Evolutionary conservation across 2,113 vertebrate species (phyloP).

Genomic region (Oostethus manadensis): DNA sequence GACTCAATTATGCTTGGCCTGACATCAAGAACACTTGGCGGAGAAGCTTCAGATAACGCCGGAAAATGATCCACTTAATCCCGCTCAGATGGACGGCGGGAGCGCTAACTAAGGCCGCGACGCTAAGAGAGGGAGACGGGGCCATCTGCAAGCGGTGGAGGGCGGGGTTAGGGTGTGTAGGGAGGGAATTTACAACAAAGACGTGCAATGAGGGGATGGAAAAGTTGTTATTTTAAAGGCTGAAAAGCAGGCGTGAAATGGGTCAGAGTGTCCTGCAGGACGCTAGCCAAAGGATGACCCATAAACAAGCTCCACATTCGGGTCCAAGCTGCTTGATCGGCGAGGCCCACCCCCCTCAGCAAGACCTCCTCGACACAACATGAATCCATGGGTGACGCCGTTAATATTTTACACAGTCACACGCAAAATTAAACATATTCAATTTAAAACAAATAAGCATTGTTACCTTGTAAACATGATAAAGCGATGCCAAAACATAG

Average conservation of each 20-base stretch:
- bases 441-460: too few species aligned
- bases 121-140: conserved; percentile 44
- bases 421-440: not conserved
- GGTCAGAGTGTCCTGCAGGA: conserved; percentile 47
- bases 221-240: not conserved
- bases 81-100: conserved; percentile 51
- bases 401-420: not conserved
- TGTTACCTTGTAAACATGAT: too few species aligned
- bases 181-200: not conserved
- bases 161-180: conserved; percentile 11
- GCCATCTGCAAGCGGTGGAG: conserved; percentile 23
- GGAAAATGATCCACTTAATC: conserved; percentile 65
- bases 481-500: too few species aligned
- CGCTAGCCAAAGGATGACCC: conserved; percentile 40
- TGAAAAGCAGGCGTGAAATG: conserved; percentile 26
- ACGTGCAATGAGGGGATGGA: not conserved
- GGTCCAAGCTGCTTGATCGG: conserved; percentile 51
- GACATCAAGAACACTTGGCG: conserved; percentile 56
- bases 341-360: conserved; percentile 21
- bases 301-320: conserved; percentile 66
- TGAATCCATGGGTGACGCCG: not conserved
- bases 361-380: conserved; percentile 18
- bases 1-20: conserved; percentile 73
- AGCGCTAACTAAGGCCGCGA: conserved; percentile 35
- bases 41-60: conserved; percentile 55